phyloP scores from a whole-genome alignment of 2,888 invertebrate genomes.

The Eucera pruinosa region DNA sequence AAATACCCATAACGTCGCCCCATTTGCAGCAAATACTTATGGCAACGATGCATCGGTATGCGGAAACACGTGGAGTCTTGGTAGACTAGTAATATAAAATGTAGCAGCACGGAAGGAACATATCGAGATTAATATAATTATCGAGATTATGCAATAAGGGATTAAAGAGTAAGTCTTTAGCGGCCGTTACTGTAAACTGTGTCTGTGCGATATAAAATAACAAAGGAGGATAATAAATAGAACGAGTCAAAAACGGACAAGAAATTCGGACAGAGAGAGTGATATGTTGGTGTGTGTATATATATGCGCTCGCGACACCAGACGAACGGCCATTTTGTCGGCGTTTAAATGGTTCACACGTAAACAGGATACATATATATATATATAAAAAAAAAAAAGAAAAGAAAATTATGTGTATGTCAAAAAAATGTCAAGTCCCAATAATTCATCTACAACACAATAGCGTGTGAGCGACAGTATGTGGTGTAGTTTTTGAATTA shows the following conservation, averaged over 20 bases:
- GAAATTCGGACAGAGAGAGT: slow-evolving; percentile 15
- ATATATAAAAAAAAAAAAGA: no score
- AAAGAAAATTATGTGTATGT: neutral
- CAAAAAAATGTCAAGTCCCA: slow-evolving; percentile 65
- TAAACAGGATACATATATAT: slow-evolving; percentile 52
- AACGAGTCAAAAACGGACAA: slow-evolving; percentile 17
- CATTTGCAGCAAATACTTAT: neutral
- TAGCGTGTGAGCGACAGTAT: slow-evolving; percentile 76
- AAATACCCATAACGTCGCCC: neutral
- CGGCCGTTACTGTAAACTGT: slow-evolving; percentile 38
- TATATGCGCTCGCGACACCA: slow-evolving; percentile 22
- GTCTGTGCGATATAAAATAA: slow-evolving; percentile 30
- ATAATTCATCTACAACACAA: slow-evolving; percentile 77
- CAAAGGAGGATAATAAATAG: neutral
- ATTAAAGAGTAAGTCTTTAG: slow-evolving; percentile 52
- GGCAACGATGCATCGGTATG: neutral
- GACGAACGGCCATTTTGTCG: slow-evolving; percentile 11
- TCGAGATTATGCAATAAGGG: slow-evolving; percentile 62
- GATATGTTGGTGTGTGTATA: slow-evolving; percentile 1
- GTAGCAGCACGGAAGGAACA: slow-evolving; percentile 45
- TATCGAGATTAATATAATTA: slow-evolving; percentile 24
- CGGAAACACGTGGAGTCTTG: slow-evolving; percentile 18
- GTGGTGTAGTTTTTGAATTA: slow-evolving; percentile 64
- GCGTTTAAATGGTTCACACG: slow-evolving; percentile 37
- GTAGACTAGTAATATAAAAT: neutral